A percentile compares a stretch with the other conserved stretches of the same genome.
phyloP scores from a whole-genome alignment of 2,888 invertebrate genomes.

The Harmothoe impar region DNA sequence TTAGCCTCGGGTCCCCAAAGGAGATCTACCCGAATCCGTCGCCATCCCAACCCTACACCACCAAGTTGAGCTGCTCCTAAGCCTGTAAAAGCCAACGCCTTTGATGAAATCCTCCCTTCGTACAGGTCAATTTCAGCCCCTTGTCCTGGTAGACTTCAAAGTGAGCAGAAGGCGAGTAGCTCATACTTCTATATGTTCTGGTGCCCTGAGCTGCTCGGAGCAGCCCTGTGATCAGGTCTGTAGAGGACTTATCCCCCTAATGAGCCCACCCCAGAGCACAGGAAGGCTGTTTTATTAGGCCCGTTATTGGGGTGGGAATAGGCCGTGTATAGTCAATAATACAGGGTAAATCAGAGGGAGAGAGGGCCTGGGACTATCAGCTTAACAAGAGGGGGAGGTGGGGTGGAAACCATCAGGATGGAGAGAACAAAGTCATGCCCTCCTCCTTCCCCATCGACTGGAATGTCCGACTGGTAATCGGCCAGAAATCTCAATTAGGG shows the following conservation, averaged over 20 bases:
- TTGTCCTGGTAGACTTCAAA: constrained; percentile 18
- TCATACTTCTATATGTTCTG: constrained; percentile 16
- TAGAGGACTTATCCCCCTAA: neutral
- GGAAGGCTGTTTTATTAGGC: neutral
- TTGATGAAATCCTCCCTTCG: neutral
- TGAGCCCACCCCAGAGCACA: neutral
- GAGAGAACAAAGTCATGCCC: constrained; percentile 16
- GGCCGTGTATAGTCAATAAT: constrained; percentile 12
- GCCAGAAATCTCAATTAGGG: constrained; percentile 54
- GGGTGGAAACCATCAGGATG: constrained; percentile 4
- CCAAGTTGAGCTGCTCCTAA: neutral
- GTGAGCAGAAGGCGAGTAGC: neutral
- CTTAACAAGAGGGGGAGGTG: neutral
- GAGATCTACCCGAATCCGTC: neutral
- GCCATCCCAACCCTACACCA: neutral
- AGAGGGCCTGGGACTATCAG: neutral
- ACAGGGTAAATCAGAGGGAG: constrained; percentile 10
- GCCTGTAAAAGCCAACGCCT: neutral
- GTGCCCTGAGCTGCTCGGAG: neutral
- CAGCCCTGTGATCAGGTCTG: neutral
- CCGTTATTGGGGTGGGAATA: constrained; percentile 24
- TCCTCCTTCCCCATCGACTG: constrained; percentile 11
- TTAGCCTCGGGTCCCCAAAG: neutral
- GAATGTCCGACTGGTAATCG: neutral
- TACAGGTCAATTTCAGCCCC: constrained; percentile 33